Evolutionary conservation across 2,797 vertebrate species (phyloP).

Genomic region (Cephalopachus bancanus): DNA sequence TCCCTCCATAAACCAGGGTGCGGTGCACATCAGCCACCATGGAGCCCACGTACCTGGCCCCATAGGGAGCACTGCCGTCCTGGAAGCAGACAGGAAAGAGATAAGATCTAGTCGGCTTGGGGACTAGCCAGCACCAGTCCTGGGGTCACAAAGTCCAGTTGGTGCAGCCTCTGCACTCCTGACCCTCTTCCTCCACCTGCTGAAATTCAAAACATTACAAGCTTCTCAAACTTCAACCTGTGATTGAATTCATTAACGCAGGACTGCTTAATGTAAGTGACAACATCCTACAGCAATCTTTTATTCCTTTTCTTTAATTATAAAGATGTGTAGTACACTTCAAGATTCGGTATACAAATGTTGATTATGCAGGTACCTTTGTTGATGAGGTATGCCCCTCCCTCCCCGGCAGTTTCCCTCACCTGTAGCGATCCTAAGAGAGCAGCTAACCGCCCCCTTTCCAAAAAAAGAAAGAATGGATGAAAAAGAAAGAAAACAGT

Average conservation of each 20-base stretch:
- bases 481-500: not conserved
- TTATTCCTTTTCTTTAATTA: no score
- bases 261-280: not conserved
- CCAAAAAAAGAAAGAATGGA: not conserved
- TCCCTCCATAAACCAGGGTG: slow-evolving; percentile 97
- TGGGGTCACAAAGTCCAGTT: not conserved
- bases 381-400: no score
- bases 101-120: not conserved
- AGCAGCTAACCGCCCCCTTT: not conserved
- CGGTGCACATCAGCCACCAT: slow-evolving; percentile 99
- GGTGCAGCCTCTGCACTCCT: not conserved
- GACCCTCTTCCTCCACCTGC: not conserved
- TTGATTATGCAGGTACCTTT: no score
- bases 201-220: not conserved
- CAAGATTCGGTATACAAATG: no score
- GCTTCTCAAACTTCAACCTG: not conserved
- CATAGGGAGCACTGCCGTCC: slow-evolving; percentile 96
- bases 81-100: slow-evolving; percentile 82
- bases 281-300: not conserved
- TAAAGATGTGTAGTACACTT: no score
- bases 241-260: not conserved
- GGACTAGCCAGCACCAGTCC: not conserved
- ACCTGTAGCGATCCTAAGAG: not conserved
- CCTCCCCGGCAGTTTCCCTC: no score
- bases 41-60: slow-evolving; percentile 96